Conservation (phyloP, 2,888 invertebrate species). For the Syrphus vitripennis region DNA sequence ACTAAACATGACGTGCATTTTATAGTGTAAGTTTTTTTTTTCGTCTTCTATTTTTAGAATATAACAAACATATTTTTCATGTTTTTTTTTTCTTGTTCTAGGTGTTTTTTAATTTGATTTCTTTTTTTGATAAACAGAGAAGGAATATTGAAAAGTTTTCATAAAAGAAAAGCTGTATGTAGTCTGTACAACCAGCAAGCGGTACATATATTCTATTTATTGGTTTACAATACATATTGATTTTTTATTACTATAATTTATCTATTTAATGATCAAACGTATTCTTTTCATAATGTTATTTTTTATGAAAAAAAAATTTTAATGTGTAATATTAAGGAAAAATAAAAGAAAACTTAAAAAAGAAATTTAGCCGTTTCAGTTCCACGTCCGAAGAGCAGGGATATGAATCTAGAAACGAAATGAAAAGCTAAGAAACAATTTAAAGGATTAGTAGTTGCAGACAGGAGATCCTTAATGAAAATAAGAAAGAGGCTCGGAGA, state of each 20-base stretch:
- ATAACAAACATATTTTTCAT: neutral
- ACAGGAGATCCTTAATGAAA: too few relatives aligned
- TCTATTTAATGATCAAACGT: neutral
- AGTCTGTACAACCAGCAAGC: too few relatives aligned
- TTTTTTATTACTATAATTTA: neutral
- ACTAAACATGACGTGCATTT: constrained; percentile 70
- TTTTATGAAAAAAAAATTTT: too few relatives aligned
- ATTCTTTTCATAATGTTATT: too few relatives aligned
- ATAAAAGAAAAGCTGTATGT: constrained; percentile 24
- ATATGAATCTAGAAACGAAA: too few relatives aligned
- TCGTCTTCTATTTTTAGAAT: constrained; percentile 52
- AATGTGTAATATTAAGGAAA: too few relatives aligned
- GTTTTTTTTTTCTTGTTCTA: constrained; percentile 13
- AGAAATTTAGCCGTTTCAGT: too few relatives aligned
- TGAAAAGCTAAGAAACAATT: too few relatives aligned
- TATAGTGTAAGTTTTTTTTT: constrained; percentile 47
- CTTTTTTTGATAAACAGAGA: constrained; percentile 25
- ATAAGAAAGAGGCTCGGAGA: too few relatives aligned
- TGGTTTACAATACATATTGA: neutral
- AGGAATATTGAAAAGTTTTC: constrained; percentile 35
- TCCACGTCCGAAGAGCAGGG: too few relatives aligned
- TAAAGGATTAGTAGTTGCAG: too few relatives aligned
- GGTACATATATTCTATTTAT: neutral
- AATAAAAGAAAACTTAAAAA: too few relatives aligned
- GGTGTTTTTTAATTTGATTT: neutral